Base-by-base conservation (phyloP, 2,888 invertebrate genomes). In the Zelleria hepariella region DNA sequence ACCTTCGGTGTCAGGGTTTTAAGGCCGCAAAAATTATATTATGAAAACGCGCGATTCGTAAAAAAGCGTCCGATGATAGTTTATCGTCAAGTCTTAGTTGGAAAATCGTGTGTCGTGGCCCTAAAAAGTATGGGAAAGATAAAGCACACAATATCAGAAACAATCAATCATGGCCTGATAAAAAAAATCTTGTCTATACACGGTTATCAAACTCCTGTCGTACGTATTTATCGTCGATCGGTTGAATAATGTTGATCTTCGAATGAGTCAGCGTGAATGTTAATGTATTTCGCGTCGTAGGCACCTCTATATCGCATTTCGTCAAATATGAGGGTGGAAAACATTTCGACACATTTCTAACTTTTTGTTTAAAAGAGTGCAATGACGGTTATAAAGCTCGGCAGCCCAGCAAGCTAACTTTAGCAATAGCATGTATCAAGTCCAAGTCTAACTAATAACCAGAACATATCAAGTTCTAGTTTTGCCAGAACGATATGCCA, bases 251-350 rank as follows among this genome's bases (percentile, higher is more conserved):
- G 68, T 67, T 68, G 66, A 65, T 68, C 67, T 67, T 62, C 66
- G 65, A 64, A 73, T 86, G 85, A 85, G 69, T 63, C 64, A 63
- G 63, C 62, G 42, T 58, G 61, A 82, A 80, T 80, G 77, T 74
- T 84, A 86, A 86, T 86, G 83, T 83, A 83, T 85, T 80, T 72
- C 70, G 69, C 70, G 73, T 69, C 68, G 68, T 8, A 24, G 57
- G 57, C 57, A 48, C 49, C 58, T 42, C 32, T 79, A 74, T 86
- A 87, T 85, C 85, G 78, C 72, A 73, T 82, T 84, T 81, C 85
- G 78, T 78, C 79, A 83, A 78, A 82, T 71, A 75, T 78, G 42
- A 24, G 24, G 53, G 24, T 24, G 25, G 7, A 24, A 25, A 20
- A 1, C 53, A 53, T 23, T n/a, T 53, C 53, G 24, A 26, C 53